Conservation (phyloP, 2,113 vertebrate species). For the Hymenochirus boettgeri region DNA sequence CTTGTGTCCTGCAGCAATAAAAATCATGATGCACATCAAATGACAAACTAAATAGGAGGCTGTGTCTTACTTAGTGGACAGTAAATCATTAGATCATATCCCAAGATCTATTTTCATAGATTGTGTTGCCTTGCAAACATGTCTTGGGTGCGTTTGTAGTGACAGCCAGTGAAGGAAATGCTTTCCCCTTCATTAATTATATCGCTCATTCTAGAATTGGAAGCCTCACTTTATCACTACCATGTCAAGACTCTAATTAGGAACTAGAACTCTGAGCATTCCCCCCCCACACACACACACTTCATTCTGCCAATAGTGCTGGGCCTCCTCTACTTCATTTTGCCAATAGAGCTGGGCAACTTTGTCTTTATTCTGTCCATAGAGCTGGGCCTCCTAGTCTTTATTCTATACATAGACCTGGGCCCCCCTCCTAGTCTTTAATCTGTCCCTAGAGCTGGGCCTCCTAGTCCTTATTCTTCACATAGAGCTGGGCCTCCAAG, state of each 20-base stretch:
- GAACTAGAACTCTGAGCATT: too few species aligned
- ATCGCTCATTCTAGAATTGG: slow-evolving; percentile 17
- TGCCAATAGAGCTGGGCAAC: too few species aligned
- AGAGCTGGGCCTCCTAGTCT: too few species aligned
- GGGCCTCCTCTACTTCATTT: too few species aligned
- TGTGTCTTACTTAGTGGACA: neutral
- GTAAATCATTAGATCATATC: slow-evolving; percentile 18
- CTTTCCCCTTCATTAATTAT: slow-evolving; percentile 3
- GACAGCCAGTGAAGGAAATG: slow-evolving; percentile 15
- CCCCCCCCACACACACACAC: too few species aligned
- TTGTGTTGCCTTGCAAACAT: neutral
- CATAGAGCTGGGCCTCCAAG: too few species aligned
- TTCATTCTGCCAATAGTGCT: too few species aligned
- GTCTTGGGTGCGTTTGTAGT: neutral
- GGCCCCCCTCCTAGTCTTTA: too few species aligned
- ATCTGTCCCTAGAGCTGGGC: too few species aligned
- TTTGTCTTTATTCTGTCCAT: too few species aligned
- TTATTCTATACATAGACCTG: too few species aligned
- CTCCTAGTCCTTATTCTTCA: too few species aligned
- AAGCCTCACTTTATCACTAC: slow-evolving; percentile 9
- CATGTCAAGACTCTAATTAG: slow-evolving; percentile 7
- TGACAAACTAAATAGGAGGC: slow-evolving; percentile 4
- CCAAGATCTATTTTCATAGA: neutral
- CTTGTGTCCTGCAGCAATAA: slow-evolving; percentile 8
- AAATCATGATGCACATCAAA: slow-evolving; percentile 3